Percentiles rank a stretch among this genome's conserved stretches.
Evolutionary conservation across 2,113 vertebrate species (phyloP).

Genomic region (Tragelaphus imberbis): DNA sequence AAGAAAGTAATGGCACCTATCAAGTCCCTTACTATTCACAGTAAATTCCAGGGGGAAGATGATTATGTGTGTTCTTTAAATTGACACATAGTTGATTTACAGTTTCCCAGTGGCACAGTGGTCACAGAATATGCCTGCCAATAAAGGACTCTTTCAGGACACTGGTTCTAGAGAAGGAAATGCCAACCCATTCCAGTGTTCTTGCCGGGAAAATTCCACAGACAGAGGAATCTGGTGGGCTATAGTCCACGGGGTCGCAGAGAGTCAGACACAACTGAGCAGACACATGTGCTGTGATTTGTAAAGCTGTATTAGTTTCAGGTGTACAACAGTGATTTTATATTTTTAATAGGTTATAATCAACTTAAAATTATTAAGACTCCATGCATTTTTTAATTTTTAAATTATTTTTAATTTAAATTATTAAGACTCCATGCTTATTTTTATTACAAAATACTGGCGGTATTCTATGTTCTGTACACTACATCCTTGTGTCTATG

Average conservation of each 20-base stretch:
- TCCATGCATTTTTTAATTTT: no score
- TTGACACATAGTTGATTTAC: background rate
- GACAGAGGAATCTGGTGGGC: background rate
- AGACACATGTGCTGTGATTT: background rate
- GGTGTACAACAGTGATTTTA: background rate
- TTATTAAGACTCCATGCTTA: no score
- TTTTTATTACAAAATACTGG: background rate
- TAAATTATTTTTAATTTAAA: no score
- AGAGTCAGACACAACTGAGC: background rate
- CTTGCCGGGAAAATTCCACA: background rate
- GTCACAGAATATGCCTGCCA: background rate
- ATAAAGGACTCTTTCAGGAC: background rate
- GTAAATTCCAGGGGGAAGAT: background rate
- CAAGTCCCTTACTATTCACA: background rate
- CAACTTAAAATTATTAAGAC: background rate
- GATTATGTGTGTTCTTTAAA: background rate
- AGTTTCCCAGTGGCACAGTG: background rate
- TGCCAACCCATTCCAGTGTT: background rate
- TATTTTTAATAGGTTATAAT: background rate
- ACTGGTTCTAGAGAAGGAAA: background rate
- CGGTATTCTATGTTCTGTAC: background rate
- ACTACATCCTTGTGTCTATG: background rate
- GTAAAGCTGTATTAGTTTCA: background rate
- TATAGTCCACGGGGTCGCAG: fast-evolving
- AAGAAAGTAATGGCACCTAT: background rate